Evolutionary conservation across 2,797 vertebrate species (phyloP), one percentile per base, ranked within the genome.

Genomic region (Dallia pectoralis): DNA sequence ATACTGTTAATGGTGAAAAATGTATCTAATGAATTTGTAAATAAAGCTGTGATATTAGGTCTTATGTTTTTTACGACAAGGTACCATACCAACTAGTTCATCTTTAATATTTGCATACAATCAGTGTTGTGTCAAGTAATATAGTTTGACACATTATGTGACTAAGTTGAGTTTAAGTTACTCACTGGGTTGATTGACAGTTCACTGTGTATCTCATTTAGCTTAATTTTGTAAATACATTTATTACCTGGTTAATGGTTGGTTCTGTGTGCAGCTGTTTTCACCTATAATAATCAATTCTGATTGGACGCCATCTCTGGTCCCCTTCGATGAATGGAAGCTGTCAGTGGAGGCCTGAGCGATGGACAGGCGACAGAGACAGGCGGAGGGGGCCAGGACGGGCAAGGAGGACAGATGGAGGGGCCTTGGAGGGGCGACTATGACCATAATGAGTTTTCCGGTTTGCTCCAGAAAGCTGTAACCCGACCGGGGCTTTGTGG

Each of bases 321-420:
- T 2, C 33, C 67, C 67, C 65, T 69, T 36, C 66, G 67, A 72
- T 76, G 76, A 84, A 70, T 73, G 72, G 77, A 74, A 72, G 67
- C 79, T 78, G 78, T 79, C 69, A 81, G 66, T 59, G 47, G 44
- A 44, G 16, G 18, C 19, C 47, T 82, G 79, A 84, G 25, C 72
- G 79, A 86, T 89, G 78, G 81, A 73, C 79, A 74, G 83, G 25
- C 72, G 79, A 86, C 88, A 77, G 81, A 73, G 79, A 74, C 70
- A 76, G 76, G 69, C 33, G 25, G 27, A 59, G 40, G 63, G 33
- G 81, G 80, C 82, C 69, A 70, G 56, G 71, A 49, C 59, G 62
- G 79, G 78, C 79, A 74, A 83, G 70, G 76, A 82, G 76, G 76
- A 80, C 53, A 77, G 81, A n/a, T n/a, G 25, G 27, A 59, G 40